Base-by-base conservation (phyloP, 2,113 vertebrate species). In the Cygnus buccinator region DNA sequence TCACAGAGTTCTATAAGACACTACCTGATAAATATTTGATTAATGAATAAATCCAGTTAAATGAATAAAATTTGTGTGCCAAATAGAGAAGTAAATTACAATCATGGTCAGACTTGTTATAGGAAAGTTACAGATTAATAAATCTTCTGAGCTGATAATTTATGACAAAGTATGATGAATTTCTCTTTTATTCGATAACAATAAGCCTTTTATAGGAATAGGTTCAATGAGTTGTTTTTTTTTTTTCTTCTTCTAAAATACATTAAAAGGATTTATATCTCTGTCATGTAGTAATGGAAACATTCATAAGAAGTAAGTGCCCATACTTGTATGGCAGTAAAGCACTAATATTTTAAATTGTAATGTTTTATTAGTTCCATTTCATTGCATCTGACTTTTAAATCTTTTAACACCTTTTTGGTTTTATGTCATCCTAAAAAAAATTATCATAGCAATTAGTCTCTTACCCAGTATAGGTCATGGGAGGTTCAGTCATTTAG, bases 11-110 rank as follows among this genome's bases (percentile, higher is more conserved):
- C 78, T 84, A 18, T 96, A 93, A 97, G 96, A 93, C 23, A 44
- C 44, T 97, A 83, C 93, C 96, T 95, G 86, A 89, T 97, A 98
- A 97, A 97, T 97, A 89, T 93, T 95, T 96, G 96, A 97, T 97
- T 97, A 98, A 97, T 97, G 94, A 97, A 94, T 97, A 96, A 96
- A 98, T 97, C 95, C 87, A 96, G 95, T 98, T 97, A 97, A 97
- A 94, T 90, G 61, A 97, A 82, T 97, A 97, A 98, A 96, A 94
- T 86, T 76, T 79, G 68, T 95, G 75, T 92, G 92, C 94, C 88
- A 96, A 96, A 97, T 96, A 95, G 81, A 95, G 86, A 94, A 84
- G 59, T 84, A 93, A 94, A 97, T 96, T 95, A 68, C 83, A 97
- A 8, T 96, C 79, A 89, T 94, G 89, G 96, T 96, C 92, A 88